Evolutionary conservation across 2,797 vertebrate species (phyloP), one percentile per base, ranked within the genome.

Genomic region (Enteromius treurensis): DNA sequence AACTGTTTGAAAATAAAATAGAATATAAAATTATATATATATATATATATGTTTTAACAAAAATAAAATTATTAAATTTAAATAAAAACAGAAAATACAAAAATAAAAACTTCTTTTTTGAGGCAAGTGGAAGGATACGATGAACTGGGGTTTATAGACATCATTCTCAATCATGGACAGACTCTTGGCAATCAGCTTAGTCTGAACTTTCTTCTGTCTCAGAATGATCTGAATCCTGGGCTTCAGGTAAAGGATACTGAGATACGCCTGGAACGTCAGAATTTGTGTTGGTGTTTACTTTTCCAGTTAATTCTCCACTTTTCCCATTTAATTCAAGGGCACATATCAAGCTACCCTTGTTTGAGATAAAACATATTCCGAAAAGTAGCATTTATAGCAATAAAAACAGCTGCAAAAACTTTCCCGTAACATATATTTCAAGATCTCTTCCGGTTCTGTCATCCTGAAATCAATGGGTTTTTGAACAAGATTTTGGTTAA

Each of bases 211-310:
- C 92, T 93, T 94, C 81, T 94, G 91, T 85, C 95, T 88, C 64
- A 96, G 91, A 81, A 95, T 84, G 62, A 97, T 92, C 88, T 96
- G 95, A 82, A 93, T 94, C 76, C 94, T 91, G 13, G 95, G 95
- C 88, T 96, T 96, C 91, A 96, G 92, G 85, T 97, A 96, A 55
- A 96, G 90, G 89, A 96, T 93, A 84, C 94, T 92, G 88, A 96
- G 94, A 88, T 95, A 96, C 14, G 93, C 95, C 95, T 97, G 89
- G 77, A 34, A 11, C 79, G 17, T 77, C 7, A 85, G 62, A 84
- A 29, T 67, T 23, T 23, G 19, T 5, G 21, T 79, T 67, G n/a
- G 26, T 3, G 21, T 67, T 49, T 13, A 1, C 26, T 10, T 49
- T 14, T 26, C 58, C 58, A 26, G 3, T 71, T 11, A 10, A 19